Percentiles rank a stretch among this genome's conserved stretches.
Evolutionary conservation across 2,113 vertebrate genomes (phyloP).

Genomic region (Fregata magnificens): DNA sequence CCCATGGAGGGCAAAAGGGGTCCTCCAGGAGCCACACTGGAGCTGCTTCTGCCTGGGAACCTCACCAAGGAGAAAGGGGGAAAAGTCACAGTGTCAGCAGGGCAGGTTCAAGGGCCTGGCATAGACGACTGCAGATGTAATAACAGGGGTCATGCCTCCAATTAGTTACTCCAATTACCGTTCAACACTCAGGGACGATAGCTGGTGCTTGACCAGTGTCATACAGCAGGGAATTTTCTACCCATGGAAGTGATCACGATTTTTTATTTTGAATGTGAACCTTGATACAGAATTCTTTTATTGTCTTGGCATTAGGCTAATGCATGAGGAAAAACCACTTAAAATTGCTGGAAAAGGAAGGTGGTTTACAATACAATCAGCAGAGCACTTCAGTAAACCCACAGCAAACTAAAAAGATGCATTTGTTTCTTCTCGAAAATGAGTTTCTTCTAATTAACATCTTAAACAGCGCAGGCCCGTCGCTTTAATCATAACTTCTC

Average conservation of each 20-base stretch:
- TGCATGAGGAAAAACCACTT: background rate
- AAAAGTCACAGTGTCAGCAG: background rate
- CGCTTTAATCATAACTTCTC: constrained; percentile 8
- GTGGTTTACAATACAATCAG: background rate
- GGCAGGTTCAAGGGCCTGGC: background rate
- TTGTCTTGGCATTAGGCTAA: background rate
- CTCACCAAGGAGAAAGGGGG: background rate
- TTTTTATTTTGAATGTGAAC: background rate
- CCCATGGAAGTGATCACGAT: background rate
- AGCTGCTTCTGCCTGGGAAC: background rate
- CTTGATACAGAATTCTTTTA: background rate
- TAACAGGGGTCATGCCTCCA: background rate
- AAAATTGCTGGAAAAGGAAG: background rate
- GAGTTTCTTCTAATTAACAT: background rate
- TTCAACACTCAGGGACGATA: background rate
- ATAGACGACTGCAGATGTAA: background rate
- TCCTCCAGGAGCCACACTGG: background rate
- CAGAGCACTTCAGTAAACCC: background rate
- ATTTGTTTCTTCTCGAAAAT: background rate
- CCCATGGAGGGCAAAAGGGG: background rate
- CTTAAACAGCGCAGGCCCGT: background rate
- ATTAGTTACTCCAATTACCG: background rate
- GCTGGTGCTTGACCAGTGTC: background rate
- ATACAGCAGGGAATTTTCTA: background rate
- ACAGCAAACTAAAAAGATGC: background rate